Conservation (phyloP, 2,113 vertebrate species). For the Aspiorhynchus laticeps region DNA sequence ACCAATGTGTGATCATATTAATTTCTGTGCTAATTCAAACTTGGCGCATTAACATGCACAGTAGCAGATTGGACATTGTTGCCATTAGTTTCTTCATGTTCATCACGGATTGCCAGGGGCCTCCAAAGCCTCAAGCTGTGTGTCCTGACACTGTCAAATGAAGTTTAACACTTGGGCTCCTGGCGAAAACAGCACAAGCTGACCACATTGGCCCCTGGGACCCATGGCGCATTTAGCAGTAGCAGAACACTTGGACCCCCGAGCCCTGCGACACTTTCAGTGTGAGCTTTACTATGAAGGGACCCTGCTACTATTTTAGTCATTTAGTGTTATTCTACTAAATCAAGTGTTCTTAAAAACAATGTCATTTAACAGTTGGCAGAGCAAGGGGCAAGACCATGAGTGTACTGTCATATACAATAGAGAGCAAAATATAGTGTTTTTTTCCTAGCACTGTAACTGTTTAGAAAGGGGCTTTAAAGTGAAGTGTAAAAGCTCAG, state of each 20-base stretch:
- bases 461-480: neutral
- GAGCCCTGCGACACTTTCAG: neutral
- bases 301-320: neutral
- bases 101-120: neutral
- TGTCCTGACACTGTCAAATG: slow-evolving; percentile 18
- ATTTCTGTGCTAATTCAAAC: neutral
- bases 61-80: neutral
- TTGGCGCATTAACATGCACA: neutral
- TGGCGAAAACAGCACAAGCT: neutral
- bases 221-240: slow-evolving; percentile 6
- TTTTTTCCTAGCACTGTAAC: neutral
- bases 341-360: neutral
- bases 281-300: neutral
- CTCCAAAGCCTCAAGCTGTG: slow-evolving; percentile 12
- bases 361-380: neutral
- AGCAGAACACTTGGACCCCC: neutral
- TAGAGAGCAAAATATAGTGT: neutral
- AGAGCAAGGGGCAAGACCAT: neutral
- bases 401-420: neutral
- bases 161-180: slow-evolving; percentile 17
- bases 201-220: slow-evolving; percentile 10
- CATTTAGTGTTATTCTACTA: neutral
- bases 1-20: neutral
- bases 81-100: neutral
- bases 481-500: slow-evolving; percentile 12